Evolutionary conservation across 2,888 invertebrate species (phyloP).

Genomic region (Blomia tropicalis): DNA sequence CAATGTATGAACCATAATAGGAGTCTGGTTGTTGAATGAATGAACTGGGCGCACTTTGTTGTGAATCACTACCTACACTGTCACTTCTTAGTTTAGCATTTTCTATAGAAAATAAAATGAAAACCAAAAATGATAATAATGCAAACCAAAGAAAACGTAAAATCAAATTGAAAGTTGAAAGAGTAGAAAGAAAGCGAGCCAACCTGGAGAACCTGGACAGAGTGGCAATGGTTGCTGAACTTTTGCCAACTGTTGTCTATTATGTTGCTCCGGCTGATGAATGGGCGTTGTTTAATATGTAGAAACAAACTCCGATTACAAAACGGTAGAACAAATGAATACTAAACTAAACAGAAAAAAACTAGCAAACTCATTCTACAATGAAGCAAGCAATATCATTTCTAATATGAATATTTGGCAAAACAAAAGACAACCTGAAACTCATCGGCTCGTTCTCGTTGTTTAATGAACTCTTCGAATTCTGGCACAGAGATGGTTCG

Average conservation of each 20-base stretch:
- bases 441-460: background rate
- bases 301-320: background rate
- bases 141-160: background rate
- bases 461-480: conserved; percentile 20
- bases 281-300: background rate
- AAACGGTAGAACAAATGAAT: background rate
- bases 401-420: background rate
- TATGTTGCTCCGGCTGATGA: background rate
- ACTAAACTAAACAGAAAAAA: background rate
- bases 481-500: conserved; percentile 32
- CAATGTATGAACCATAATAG: conserved; percentile 26
- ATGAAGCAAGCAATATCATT: background rate
- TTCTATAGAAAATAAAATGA: background rate
- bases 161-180: background rate
- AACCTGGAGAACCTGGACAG: conserved; percentile 8
- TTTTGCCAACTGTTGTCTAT: background rate
- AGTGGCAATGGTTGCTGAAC: background rate
- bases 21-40: conserved; percentile 28
- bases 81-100: conserved; percentile 11
- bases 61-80: conserved; percentile 6
- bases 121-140: background rate
- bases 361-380: background rate
- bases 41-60: conserved; percentile 3
- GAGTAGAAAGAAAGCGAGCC: background rate
- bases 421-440: background rate